Evolutionary conservation across 1,140 invertebrate genomes (phyloP).

Genomic region (Chymomyza costata): DNA sequence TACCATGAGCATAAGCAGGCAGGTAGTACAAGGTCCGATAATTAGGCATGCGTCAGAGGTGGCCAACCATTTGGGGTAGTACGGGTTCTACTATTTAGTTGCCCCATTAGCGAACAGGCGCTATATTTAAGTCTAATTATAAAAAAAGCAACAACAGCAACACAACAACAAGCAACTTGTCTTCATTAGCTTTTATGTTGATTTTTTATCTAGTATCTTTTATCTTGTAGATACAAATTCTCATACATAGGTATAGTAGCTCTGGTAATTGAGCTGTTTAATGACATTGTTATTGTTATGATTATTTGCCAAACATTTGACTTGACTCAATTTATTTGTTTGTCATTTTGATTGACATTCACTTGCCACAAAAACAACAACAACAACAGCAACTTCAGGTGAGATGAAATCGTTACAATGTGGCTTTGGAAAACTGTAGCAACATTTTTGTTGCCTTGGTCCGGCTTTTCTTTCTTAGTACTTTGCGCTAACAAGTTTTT

Average conservation of each 20-base stretch:
- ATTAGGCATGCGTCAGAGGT: constrained; percentile 58
- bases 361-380: constrained; percentile 57
- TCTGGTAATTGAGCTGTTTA: constrained; percentile 32
- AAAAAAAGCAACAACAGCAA: constrained; percentile 8
- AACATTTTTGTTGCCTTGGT: constrained; percentile 28
- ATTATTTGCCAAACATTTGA: constrained; percentile 44
- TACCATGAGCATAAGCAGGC: constrained; percentile 38
- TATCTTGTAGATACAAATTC: constrained; percentile 5
- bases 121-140: constrained; percentile 63
- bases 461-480: constrained; percentile 10
- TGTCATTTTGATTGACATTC: constrained; percentile 68
- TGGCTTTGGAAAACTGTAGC: constrained; percentile 34
- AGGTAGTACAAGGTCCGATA: constrained; percentile 42
- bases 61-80: too few species aligned
- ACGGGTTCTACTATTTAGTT: constrained; percentile 29
- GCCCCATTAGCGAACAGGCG: constrained; percentile 50
- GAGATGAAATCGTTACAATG: constrained; percentile 3
- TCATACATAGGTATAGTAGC: too few species aligned
- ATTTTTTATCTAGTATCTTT: neutral
- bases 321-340: constrained; percentile 43
- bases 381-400: constrained; percentile 5
- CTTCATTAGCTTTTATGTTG: constrained; percentile 54
- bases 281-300: constrained; percentile 61
- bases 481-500: constrained; percentile 45
- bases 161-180: constrained; percentile 27